phyloP scores from a whole-genome alignment of 2,797 vertebrate genomes.

The Allobates femoralis region DNA sequence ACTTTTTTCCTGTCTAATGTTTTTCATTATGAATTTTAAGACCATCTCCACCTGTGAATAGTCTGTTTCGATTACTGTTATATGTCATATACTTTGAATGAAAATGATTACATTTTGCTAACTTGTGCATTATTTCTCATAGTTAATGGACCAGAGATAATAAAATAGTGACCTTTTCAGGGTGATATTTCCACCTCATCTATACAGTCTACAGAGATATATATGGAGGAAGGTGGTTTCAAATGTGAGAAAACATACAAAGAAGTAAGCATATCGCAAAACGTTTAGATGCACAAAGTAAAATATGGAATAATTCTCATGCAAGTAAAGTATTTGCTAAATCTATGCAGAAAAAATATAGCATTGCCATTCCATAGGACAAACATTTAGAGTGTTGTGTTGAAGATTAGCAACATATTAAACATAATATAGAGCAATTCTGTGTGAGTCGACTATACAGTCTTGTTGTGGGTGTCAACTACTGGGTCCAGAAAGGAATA shows the following conservation, averaged over 20 bases:
- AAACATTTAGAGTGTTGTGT: too few relatives aligned
- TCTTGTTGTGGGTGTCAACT: too few relatives aligned
- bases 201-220: neutral
- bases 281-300: too few relatives aligned
- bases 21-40: slow-evolving; percentile 27
- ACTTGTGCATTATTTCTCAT: neutral
- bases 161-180: neutral
- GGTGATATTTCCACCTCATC: neutral
- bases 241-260: neutral
- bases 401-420: too few relatives aligned
- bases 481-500: too few relatives aligned
- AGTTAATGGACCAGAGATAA: neutral
- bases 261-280: too few relatives aligned
- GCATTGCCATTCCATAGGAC: too few relatives aligned
- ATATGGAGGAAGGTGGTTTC: neutral
- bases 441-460: too few relatives aligned
- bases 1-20: slow-evolving; percentile 20
- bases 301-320: too few relatives aligned
- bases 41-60: slow-evolving; percentile 16
- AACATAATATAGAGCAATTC: too few relatives aligned
- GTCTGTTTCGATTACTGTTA: slow-evolving; percentile 13
- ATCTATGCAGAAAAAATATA: too few relatives aligned
- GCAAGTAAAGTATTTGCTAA: too few relatives aligned
- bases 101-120: slow-evolving; percentile 8
- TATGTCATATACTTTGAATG: neutral